A percentile compares a stretch with the other conserved stretches of the same genome.
phyloP scores from a whole-genome alignment of 2,888 invertebrate genomes.

The Pyrgus malvae region DNA sequence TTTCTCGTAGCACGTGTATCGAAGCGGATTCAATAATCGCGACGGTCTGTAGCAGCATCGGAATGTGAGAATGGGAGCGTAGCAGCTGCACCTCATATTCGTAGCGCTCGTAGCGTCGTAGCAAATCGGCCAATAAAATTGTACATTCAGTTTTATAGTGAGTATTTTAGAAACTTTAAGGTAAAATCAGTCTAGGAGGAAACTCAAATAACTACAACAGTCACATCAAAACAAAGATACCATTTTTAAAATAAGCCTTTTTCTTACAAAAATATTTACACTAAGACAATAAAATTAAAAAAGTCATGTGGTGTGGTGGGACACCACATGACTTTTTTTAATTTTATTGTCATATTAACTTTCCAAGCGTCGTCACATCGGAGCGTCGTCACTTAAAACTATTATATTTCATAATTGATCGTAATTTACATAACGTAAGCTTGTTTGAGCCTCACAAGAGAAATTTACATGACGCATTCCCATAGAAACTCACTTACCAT shows the following conservation, averaged over 20 bases:
- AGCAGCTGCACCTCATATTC: slow-evolving; percentile 22
- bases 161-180: background rate
- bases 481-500: slow-evolving; percentile 4
- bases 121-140: slow-evolving; percentile 6
- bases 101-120: slow-evolving; percentile 14
- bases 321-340: too few species aligned
- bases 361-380: too few species aligned
- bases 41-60: slow-evolving; percentile 11
- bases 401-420: background rate
- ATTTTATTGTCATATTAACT: too few species aligned
- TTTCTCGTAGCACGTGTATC: slow-evolving; percentile 14
- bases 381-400: too few species aligned
- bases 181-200: too few species aligned
- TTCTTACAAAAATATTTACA: too few species aligned
- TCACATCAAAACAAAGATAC: background rate
- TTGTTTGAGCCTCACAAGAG: background rate
- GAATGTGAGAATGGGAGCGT: slow-evolving; percentile 20
- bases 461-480: slow-evolving; percentile 2
- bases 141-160: background rate
- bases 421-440: background rate
- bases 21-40: slow-evolving; percentile 6
- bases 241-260: too few species aligned
- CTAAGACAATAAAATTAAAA: too few species aligned
- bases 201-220: background rate
- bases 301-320: too few species aligned